Base-by-base conservation (phyloP, 1,140 invertebrate species). In the Drosophila chauvacae region DNA sequence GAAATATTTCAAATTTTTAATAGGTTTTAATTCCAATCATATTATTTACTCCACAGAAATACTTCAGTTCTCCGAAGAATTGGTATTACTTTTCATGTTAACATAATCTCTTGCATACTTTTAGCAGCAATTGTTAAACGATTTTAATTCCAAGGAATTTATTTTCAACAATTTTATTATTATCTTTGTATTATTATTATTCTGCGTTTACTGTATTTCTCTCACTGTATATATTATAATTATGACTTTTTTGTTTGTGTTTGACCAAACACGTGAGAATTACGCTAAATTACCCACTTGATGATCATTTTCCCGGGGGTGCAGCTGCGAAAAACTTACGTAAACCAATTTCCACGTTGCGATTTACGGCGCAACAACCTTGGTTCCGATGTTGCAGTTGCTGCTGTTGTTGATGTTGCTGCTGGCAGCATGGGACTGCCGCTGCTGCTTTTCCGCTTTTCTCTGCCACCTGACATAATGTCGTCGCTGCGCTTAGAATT, bases 331-430 rank as follows among this genome's bases (percentile, higher is more conserved):
- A 51, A 77, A 68, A 92, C 91, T 92, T 92, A 92, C 91, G 91
- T 92, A 91, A 92, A 91, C 91, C 91, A 92, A 92, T 92, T 92
- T 83, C 91, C 91, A 79, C 91, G 84, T 80, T 91, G 83, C 70
- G 87, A 86, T 80, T 91, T 92, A 62, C 78, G 83, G 59, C 81
- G 85, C 53, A 73, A 65, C 44, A 90, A 60, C 30, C 70, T 72
- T 60, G 78, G 78, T 59, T 72, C 39, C 42, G 62, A n/a, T 69
- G 77, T 41, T 60, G 75, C 55, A 45, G 51, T 48, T 69, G 42
- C 37, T 26, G 75, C 55, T 39, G 57, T 48, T 58, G 48, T 28
- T 44, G 75, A 35, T 62, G 56, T 39, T 51, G 57, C 42, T 53
- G 55, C 42, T 53, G 50, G 42, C 48, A 50, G 64, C 77, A 72